Evolutionary conservation across 1,140 invertebrate genomes (phyloP), one percentile per base, ranked within the genome.

Genomic region (Drosophila repleta): DNA sequence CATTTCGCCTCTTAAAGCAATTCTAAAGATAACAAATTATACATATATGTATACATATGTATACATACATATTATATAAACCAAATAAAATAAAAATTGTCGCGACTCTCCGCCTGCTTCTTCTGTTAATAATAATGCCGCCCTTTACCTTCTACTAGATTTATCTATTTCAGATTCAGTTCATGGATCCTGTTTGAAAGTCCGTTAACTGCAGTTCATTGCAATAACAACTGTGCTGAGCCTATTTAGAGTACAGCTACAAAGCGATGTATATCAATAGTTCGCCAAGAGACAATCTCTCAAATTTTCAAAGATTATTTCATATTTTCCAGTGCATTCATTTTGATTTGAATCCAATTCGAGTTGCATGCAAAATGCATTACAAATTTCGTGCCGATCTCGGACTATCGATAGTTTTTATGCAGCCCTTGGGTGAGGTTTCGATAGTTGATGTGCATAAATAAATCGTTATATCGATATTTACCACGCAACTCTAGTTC

Each of bases 1-100:
- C 71, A 79, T 84, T 90, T 85, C 80, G 85, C 85, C 85, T 90
- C 77, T 90, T 90, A 90, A 90, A 90, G 85, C 85, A 90, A 90
- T 90, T 90, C 88, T 90, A 90, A 90, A 89, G 79, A 87, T 87
- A 87, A 88, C 71, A 87, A 87, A 84, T 80, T 43, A 43, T 17
- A 43, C 8, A 41, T 11, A 35, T 35, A 35, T 11, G 3, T 11
- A 32, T 32, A 32, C 10, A 32, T 32, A 29, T 29, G 84, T 77
- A 75, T 75, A 70, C 46, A 79, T 79, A 69, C 79, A 84, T 85
- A 84, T 75, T 74, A 74, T 79, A 82, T 83, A 82, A 83, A 83
- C 75, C 72, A 85, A 65, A 76, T 65, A 76, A 71, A 71, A 65
- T 71, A 71, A 65, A 71, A 65, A 71, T 71, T 71, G 68, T 71